Base-by-base conservation (phyloP, 1,140 invertebrate species). In the Amyelois transitella region DNA sequence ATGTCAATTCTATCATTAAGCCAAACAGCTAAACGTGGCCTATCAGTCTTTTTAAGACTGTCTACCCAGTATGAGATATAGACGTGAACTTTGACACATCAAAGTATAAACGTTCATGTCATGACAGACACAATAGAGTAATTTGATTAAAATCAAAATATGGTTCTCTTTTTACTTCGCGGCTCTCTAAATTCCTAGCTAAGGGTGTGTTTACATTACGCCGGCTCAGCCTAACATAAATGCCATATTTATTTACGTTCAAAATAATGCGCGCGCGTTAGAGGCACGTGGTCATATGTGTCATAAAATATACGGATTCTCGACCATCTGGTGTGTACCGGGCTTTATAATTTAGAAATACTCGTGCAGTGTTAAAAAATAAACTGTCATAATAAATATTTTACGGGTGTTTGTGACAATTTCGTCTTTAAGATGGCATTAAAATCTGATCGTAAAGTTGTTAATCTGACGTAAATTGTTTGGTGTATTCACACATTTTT, bases 211-310 rank as follows among this genome's bases (percentile, higher is more conserved):
- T 70, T 70, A 66, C 58, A 61, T 54, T 59, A 45, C 43, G 14
- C 47, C 32, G 20, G n/a, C 47, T 49, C 47, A 38, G 55, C 22
- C 51, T 57, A 45, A 24, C 51, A 64, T 64, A 58, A 63, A 66
- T 54, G 58, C 51, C 54, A 59, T 68, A 68, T 72, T 72, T 72
- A 68, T 72, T 72, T 72, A 72, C 54, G 53, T 63, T 62, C 48
- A 62, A 52, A 58, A 58, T 65, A 67, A 60, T 55, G 53, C 60
- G 44, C 60, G 44, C 57, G 51, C 48, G 53, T 50, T 24, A 21
- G 50, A 49, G 60, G 66, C 63, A 69, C 66, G 63, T 69, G 66
- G 60, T 62, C 38, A 44, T 28, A 48, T 49, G 51, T 55, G 67
- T 68, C 66, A 60, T 72, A 62, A 68, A 71, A 68, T 45, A 60